Conservation (phyloP, 2,797 vertebrate genomes). For the Sebastes steindachneri region DNA sequence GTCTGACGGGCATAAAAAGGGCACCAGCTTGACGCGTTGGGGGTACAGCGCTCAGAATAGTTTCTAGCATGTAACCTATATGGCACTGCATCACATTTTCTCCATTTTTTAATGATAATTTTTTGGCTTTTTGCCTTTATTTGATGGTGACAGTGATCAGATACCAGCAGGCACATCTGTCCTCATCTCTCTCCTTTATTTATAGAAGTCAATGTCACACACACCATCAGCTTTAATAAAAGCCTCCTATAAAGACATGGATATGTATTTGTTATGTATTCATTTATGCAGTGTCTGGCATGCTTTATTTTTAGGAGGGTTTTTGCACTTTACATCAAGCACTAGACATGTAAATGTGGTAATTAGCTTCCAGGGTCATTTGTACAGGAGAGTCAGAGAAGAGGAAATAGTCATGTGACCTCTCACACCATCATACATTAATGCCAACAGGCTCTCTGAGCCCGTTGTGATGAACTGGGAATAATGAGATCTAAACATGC, state of each 20-base stretch:
- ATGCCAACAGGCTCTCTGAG: slow-evolving; percentile 25
- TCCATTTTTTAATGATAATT: too few species aligned
- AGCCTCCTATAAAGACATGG: neutral
- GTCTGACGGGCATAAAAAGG: too few species aligned
- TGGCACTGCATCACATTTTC: too few species aligned
- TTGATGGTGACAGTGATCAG: too few species aligned
- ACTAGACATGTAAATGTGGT: neutral
- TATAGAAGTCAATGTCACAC: too few species aligned
- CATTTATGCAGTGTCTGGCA: neutral
- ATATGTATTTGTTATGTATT: neutral
- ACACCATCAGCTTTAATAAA: neutral
- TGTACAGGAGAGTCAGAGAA: neutral
- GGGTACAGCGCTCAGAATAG: too few species aligned
- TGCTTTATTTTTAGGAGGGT: too few species aligned
- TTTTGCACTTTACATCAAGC: neutral
- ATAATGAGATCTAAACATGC: slow-evolving; percentile 40
- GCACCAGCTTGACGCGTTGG: too few species aligned
- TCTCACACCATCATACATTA: neutral
- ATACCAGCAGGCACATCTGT: too few species aligned
- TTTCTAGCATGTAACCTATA: too few species aligned
- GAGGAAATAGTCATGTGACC: neutral
- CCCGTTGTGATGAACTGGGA: neutral
- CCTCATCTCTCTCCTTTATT: too few species aligned
- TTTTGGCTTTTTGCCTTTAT: too few species aligned
- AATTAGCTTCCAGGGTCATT: neutral